Evolutionary conservation across 2,888 invertebrate species (phyloP).

Genomic region (Eulithis prunata): DNA sequence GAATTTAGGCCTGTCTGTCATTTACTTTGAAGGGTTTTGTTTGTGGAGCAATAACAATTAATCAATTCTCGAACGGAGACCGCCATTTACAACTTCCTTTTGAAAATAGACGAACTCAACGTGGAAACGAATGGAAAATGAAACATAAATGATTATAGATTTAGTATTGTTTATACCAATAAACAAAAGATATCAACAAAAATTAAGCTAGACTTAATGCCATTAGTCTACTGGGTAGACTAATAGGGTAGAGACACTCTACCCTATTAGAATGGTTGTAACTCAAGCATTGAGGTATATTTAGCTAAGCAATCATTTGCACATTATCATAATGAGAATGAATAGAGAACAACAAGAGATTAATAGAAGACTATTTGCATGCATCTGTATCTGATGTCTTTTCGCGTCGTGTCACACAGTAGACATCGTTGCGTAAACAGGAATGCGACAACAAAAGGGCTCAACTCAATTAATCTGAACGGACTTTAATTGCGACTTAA

Average conservation of each 20-base stretch:
- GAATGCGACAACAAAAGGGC: constrained; percentile 41
- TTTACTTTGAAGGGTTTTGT: constrained; percentile 61
- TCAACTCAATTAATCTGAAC: constrained; percentile 40
- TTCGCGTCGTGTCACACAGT: constrained; percentile 31
- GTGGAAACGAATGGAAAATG: constrained; percentile 42
- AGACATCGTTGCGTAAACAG: constrained; percentile 36
- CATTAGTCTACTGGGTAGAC: no score
- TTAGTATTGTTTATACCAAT: not conserved
- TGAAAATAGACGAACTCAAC: constrained; percentile 47
- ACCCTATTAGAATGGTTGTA: no score
- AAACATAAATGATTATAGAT: constrained; percentile 1
- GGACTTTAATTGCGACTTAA: constrained; percentile 37
- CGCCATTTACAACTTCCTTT: constrained; percentile 67
- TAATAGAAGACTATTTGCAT: constrained; percentile 23
- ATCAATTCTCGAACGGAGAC: constrained; percentile 58
- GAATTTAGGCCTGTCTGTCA: constrained; percentile 57
- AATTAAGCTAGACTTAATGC: not conserved
- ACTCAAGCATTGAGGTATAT: no score
- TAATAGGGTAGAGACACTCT: no score
- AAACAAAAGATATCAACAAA: constrained; percentile 1
- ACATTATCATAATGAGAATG: no score
- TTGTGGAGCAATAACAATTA: constrained; percentile 69
- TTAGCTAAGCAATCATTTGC: no score
- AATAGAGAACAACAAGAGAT: constrained; percentile 5
- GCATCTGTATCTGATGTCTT: constrained; percentile 27